A percentile compares a stretch with the other conserved stretches of the same genome.
These are phyloP conservation scores for Rhizomys pruinosus DNA, from an alignment of 2,113 vertebrate genomes.

Conservation along the genomic window DNA sequence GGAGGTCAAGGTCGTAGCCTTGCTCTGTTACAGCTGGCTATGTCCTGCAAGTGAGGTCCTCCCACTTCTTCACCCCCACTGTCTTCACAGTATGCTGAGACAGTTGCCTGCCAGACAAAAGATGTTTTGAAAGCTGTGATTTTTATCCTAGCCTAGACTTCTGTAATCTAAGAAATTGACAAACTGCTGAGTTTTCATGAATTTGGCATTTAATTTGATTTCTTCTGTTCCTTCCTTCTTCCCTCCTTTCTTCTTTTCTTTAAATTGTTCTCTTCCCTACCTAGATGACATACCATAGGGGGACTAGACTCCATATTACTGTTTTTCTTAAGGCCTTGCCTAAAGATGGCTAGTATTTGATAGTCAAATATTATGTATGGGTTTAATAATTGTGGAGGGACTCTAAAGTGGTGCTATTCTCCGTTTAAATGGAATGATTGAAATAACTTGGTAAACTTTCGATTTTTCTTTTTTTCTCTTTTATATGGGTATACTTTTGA, in stretches of 20 bases:
- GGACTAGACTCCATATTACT: not conserved
- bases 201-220: not conserved
- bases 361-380: not conserved
- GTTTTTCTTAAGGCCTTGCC: not conserved
- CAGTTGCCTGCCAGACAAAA: not conserved
- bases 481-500: constrained; percentile 47
- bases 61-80: not conserved
- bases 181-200: constrained; percentile 7
- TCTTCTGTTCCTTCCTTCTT: not conserved
- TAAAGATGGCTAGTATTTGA: not conserved
- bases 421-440: constrained; percentile 26
- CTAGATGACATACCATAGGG: not conserved
- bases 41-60: not conserved
- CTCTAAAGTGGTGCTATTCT: not conserved
- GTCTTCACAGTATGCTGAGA: not conserved
- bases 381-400: not conserved
- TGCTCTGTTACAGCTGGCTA: not conserved
- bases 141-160: constrained; percentile 13
- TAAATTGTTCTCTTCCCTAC: not conserved
- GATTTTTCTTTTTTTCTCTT: constrained; percentile 29
- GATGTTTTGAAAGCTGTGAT: not conserved
- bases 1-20: not conserved
- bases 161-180: not conserved
- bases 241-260: too few species aligned
- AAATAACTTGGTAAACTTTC: constrained; percentile 47